These are phyloP conservation scores for Pseudococcus jackbeardsleyi DNA, from an alignment of 2,888 invertebrate genomes.

Conservation along the genomic window DNA sequence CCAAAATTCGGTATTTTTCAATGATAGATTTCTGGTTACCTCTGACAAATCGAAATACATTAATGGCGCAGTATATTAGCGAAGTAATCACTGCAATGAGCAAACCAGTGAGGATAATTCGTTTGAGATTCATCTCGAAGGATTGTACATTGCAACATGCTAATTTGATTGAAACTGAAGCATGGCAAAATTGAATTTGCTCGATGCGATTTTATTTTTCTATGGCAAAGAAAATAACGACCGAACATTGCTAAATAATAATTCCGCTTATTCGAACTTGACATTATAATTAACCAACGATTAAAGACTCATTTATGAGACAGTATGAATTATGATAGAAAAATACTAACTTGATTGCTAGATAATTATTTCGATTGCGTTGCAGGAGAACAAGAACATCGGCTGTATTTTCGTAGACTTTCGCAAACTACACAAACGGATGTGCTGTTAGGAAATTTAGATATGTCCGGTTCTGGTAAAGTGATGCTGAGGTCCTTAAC, in stretches of 20 bases:
- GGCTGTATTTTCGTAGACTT: constrained; percentile 70
- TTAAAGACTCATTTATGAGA: not conserved
- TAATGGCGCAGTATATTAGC: constrained; percentile 8
- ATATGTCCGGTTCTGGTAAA: constrained; percentile 70
- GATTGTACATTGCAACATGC: not conserved
- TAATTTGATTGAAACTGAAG: not conserved
- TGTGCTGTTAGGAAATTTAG: constrained; percentile 71
- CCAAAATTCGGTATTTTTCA: constrained; percentile 28
- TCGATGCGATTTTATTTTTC: not conserved
- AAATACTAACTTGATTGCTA: not conserved
- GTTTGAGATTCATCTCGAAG: constrained; percentile 20
- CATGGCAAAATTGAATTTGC: not conserved
- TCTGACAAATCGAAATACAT: not conserved
- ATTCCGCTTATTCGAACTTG: not conserved
- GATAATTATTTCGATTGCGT: not conserved
- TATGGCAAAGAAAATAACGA: not conserved
- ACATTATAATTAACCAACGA: constrained; percentile 3
- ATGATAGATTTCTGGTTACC: constrained; percentile 9
- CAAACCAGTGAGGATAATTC: not conserved
- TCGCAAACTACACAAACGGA: constrained; percentile 72
- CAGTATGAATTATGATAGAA: not conserved
- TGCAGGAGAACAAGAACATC: constrained; percentile 69
- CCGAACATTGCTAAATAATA: not conserved
- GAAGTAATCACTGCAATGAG: constrained; percentile 34
- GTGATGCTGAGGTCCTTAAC: constrained; percentile 70